Percentiles rank a stretch among this genome's conserved stretches.
Conservation (phyloP, 2,113 vertebrate species). For the Himantopus leucocephalus region DNA sequence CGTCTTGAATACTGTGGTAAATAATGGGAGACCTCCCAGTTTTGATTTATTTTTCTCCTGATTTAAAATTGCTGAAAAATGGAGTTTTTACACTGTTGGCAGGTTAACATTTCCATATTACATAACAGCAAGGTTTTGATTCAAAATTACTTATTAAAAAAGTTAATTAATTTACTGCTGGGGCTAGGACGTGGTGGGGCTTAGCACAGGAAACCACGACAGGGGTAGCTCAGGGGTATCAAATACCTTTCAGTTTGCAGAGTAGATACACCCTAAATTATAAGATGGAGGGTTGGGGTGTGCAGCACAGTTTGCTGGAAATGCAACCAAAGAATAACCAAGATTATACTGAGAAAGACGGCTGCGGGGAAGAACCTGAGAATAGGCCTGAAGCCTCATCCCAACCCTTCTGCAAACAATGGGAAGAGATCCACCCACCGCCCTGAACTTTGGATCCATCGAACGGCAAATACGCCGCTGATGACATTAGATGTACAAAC, state of each 20-base stretch:
- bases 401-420: not conserved
- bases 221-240: not conserved
- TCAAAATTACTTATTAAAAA: not conserved
- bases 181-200: not conserved
- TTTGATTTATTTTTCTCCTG: not conserved
- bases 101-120: not conserved
- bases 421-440: not conserved
- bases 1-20: not conserved
- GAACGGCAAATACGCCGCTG: not conserved
- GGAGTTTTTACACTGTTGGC: not conserved
- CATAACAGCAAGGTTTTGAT: not conserved
- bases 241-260: not conserved
- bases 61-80: not conserved
- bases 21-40: not conserved
- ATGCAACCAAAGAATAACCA: not conserved
- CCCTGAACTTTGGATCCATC: not conserved
- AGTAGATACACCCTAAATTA: not conserved
- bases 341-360: not conserved
- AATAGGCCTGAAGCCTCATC: not conserved
- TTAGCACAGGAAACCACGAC: rapidly evolving
- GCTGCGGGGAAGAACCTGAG: not conserved
- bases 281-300: not conserved
- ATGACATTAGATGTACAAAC: not conserved
- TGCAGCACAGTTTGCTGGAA: not conserved
- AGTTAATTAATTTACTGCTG: not conserved